Conservation (phyloP, 2,888 invertebrate genomes). For the Brassicogethes aeneus region DNA sequence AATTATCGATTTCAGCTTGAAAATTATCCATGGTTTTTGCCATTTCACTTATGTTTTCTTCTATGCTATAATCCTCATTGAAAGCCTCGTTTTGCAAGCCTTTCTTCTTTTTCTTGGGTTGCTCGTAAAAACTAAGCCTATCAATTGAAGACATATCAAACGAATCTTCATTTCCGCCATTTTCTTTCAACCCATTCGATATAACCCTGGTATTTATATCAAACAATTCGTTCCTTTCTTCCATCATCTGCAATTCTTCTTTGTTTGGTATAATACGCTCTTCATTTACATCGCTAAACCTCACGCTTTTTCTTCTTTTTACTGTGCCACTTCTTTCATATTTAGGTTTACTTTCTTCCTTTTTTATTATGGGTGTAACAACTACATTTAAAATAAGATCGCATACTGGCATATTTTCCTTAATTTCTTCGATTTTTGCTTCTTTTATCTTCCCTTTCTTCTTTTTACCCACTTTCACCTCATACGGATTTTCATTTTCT, state of each 20-base stretch:
- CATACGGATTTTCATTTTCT: conserved; percentile 15
- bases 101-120: conserved; percentile 10
- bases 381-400: conserved; percentile 27
- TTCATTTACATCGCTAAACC: conserved; percentile 29
- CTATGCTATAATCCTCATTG: conserved; percentile 20
- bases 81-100: conserved; percentile 27
- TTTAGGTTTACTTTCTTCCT: conserved; percentile 5
- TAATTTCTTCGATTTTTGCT: conserved; percentile 6
- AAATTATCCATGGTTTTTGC: conserved; percentile 30
- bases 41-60: conserved; percentile 28
- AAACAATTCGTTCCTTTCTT: conserved; percentile 15
- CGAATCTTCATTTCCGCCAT: conserved; percentile 8
- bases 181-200: conserved; percentile 14
- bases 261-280: conserved; percentile 30
- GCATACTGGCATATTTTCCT: conserved; percentile 6
- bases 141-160: conserved; percentile 13
- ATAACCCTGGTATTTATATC: conserved; percentile 18
- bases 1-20: conserved; percentile 38
- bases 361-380: conserved; percentile 19
- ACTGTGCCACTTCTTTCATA: conserved; percentile 10
- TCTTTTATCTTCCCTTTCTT: conserved; percentile 17
- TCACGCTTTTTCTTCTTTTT: conserved; percentile 21
- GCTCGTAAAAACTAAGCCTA: conserved; percentile 1
- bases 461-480: conserved; percentile 17
- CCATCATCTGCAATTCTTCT: conserved; percentile 19